Percentiles rank a stretch among this genome's conserved stretches.
Conservation (phyloP, 2,888 invertebrate species). For the Melanostoma scalare region DNA sequence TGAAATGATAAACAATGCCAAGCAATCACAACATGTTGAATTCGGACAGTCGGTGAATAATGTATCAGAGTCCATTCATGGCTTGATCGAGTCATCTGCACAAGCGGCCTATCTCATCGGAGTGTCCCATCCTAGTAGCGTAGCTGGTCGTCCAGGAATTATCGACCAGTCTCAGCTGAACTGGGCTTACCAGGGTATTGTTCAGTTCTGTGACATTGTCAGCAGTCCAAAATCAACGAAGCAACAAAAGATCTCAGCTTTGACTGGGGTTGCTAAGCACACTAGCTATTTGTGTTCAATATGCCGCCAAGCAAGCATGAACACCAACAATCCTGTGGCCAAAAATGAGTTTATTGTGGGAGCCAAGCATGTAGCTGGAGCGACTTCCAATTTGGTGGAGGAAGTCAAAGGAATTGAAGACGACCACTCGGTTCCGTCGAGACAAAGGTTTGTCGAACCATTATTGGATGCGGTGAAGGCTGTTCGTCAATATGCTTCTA, state of each 20-base stretch:
- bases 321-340: conserved; percentile 94
- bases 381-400: conserved; percentile 96
- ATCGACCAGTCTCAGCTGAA: conserved; percentile 94
- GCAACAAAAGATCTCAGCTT: conserved; percentile 93
- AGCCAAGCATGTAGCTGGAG: conserved; percentile 98
- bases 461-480: conserved; percentile 95
- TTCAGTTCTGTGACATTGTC: conserved; percentile 92
- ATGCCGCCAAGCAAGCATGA: conserved; percentile 95
- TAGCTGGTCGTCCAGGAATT: conserved; percentile 93
- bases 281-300: conserved; percentile 97
- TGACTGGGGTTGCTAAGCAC: conserved; percentile 97
- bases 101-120: conserved; percentile 98
- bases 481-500: conserved; percentile 95
- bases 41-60: conserved; percentile 92
- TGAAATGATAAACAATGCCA: conserved; percentile 95
- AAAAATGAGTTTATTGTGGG: conserved; percentile 98
- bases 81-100: conserved; percentile 95
- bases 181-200: conserved; percentile 94
- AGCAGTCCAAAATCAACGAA: conserved; percentile 88
- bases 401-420: conserved; percentile 95
- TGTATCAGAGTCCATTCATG: conserved; percentile 94
- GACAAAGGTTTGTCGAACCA: conserved; percentile 91
- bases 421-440: conserved; percentile 90
- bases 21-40: conserved; percentile 91
- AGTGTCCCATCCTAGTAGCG: conserved; percentile 94